Evolutionary conservation across 2,888 invertebrate genomes (phyloP), one percentile per base, ranked within the genome.

Genomic region (Pocota personata): DNA sequence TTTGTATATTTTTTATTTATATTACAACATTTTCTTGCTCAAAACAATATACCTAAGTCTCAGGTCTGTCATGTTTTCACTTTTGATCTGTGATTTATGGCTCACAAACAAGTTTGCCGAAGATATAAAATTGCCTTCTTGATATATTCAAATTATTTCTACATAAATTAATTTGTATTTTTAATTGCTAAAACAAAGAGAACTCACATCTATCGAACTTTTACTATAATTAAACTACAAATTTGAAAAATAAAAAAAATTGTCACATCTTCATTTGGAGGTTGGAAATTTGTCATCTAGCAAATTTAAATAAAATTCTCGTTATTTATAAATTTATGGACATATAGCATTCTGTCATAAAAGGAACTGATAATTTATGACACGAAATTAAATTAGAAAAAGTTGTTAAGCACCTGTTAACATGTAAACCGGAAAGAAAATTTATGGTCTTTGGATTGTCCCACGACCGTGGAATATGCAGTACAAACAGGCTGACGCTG

Each of bases 141-240:
- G 64, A 32, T 62, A 6, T 55, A 57, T 69, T 60, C 73, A 19
- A 52, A 72, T n/a, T 7, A 43, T 19, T 40, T 37, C 21, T 40
- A 43, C 37, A 69, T 57, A 43, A 57, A 35, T 57, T 55, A 27
- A 75, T 64, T 24, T 66, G 35, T 55, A 50, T 46, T 55, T 57
- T 66, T 75, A 75, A 66, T 66, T 66, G 55, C 64, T 57, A 66
- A 75, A 66, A 57, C 66, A 75, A 62, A 75, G 55, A 46, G 37
- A 55, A 75, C 35, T 35, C 19, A 27, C 35, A 12, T 35, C 27
- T 35, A 30, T 5, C 46, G 8, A 66, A 24, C 43, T 14, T 75
- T 64, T 43, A 75, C 40, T 32, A 46, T 30, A 43, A 43, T 64
- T 64, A 43, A 75, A 75, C 21, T 16, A 8, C 16, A 24, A 62